Percentiles rank a stretch among this genome's conserved stretches.
Conservation (phyloP, 2,797 vertebrate species). For the Crenuchus spilurus region DNA sequence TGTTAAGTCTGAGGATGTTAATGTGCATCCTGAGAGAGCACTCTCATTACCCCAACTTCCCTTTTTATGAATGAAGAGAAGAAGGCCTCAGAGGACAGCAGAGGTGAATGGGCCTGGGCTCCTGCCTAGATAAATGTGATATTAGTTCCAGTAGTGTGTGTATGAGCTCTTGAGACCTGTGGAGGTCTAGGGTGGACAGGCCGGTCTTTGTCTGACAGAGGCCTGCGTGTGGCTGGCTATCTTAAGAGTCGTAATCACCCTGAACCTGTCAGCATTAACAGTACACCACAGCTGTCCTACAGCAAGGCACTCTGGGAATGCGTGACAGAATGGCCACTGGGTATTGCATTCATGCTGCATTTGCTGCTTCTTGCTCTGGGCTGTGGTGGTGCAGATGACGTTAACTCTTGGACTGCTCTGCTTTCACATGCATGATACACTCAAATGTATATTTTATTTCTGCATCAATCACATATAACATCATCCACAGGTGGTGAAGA, state of each 20-base stretch:
- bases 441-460: too few relatives aligned
- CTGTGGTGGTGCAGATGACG: too few relatives aligned
- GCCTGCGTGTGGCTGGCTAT: constrained; percentile 70
- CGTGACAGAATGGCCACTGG: constrained; percentile 46
- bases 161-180: constrained; percentile 66
- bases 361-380: background rate
- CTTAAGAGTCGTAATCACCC: constrained; percentile 74
- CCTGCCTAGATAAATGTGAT: constrained; percentile 67
- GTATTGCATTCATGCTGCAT: background rate
- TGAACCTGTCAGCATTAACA: constrained; percentile 66
- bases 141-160: constrained; percentile 63
- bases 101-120: constrained; percentile 68
- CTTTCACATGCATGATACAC: too few relatives aligned
- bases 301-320: constrained; percentile 68
- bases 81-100: constrained; percentile 60
- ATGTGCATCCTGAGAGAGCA: too few relatives aligned
- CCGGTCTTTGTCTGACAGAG: constrained; percentile 69
- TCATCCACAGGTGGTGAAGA: too few relatives aligned
- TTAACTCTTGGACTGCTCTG: too few relatives aligned
- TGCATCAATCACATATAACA: too few relatives aligned
- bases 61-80: background rate
- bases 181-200: constrained; percentile 60
- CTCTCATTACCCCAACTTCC: too few relatives aligned
- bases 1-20: too few relatives aligned
- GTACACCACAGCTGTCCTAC: constrained; percentile 66